Base-by-base conservation (phyloP, 2,113 vertebrate genomes). In the Carassius auratus region DNA sequence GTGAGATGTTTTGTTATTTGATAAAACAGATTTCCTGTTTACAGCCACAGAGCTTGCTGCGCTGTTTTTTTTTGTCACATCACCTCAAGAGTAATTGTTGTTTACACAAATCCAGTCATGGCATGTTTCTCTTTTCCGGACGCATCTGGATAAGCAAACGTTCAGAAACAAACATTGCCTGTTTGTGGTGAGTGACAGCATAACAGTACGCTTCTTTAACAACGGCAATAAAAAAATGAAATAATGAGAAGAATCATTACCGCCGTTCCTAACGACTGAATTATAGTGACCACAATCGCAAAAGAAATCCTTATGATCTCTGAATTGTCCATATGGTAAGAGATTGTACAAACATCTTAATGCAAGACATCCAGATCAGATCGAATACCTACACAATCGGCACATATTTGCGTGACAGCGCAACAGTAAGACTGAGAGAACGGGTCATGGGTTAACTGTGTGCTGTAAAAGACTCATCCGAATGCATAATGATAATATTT, bases 1-100 rank as follows among this genome's bases (percentile, higher is more conserved):
- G 21, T 80, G 77, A 62, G 17, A 26, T 26, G 59, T 15, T 80
- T 50, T 74, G 77, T 45, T 81, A 66, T 64, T 81, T 81, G 78
- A 64, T 64, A 30, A 66, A 80, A 64, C 59, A 48, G 21, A 81
- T 64, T 81, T 64, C 38, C 59, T 48, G 59, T 66, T 66, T 64
- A 79, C 78, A 48, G 78, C n/a, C 78, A 66, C 59, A 48, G 7
- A 75, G 73, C 48, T 15, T 23, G 69, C 38, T n/a, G 69, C 9
- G 4, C 10, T 5, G 19, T 50, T 45, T 45, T 38, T 38, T 75
- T 79, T 79, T 78, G 19, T 78, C 33, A 36, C 76, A 79, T 62
- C 30, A n/a, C 55, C 33, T 79, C 57, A 78, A 59, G 19, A 38
- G 36, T 80, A 59, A 80, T 80, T 80, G 33, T 26, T 80, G 77